Evolutionary conservation across 1,140 invertebrate genomes (phyloP).

Genomic region (Hycleus cichorii): DNA sequence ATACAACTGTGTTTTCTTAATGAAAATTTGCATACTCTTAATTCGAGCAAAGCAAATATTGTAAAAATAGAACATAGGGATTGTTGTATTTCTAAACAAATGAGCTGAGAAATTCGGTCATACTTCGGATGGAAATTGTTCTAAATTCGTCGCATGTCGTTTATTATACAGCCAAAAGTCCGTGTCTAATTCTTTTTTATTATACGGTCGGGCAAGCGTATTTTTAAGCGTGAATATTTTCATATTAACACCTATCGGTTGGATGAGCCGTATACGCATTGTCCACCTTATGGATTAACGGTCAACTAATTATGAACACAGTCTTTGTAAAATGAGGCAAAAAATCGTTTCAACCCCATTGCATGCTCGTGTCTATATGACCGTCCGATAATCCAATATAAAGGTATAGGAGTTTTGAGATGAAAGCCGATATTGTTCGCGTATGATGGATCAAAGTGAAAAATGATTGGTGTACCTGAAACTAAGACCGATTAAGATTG

Average conservation of each 20-base stretch:
- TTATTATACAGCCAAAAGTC: too few relatives aligned
- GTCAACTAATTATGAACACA: conserved; percentile 8
- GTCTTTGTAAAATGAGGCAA: conserved; percentile 11
- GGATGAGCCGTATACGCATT: too few relatives aligned
- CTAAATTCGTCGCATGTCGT: too few relatives aligned
- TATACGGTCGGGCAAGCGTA: neutral
- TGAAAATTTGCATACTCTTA: neutral
- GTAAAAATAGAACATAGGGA: too few relatives aligned
- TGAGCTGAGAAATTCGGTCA: too few relatives aligned
- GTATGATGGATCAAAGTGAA: conserved; percentile 16
- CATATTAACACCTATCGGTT: neutral
- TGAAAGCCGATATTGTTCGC: conserved; percentile 12
- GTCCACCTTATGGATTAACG: neutral
- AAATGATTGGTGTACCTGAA: conserved; percentile 4
- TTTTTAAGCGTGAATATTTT: conserved; percentile 4
- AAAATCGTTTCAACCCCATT: conserved; percentile 13
- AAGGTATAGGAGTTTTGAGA: conserved; percentile 4
- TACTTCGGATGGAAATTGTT: too few relatives aligned
- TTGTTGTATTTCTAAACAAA: too few relatives aligned
- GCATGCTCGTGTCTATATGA: neutral
- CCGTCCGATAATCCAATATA: conserved; percentile 12
- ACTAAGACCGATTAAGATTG: conserved; percentile 23
- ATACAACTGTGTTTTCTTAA: neutral
- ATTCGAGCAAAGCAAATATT: too few relatives aligned
- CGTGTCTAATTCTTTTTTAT: too few relatives aligned